Evolutionary conservation across 2,113 vertebrate species (phyloP).

Genomic region (Casuarius casuarius): DNA sequence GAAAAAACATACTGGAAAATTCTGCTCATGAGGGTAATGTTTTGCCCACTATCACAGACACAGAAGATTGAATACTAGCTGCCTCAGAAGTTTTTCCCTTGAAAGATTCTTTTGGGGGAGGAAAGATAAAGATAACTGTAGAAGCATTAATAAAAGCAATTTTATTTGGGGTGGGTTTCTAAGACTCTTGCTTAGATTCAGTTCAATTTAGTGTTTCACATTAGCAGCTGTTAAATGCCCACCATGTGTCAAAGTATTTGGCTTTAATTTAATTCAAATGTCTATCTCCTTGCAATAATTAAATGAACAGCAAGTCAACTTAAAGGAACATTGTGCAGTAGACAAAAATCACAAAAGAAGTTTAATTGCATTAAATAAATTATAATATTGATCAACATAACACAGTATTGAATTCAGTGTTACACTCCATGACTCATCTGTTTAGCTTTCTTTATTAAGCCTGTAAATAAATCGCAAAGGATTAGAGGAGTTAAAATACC

Average conservation of each 20-base stretch:
- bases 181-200: conserved; percentile 47
- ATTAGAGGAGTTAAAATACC: conserved; percentile 14
- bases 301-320: conserved; percentile 39
- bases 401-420: conserved; percentile 21
- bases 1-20: background rate
- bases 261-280: conserved; percentile 51
- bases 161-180: background rate
- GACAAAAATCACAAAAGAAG: conserved; percentile 41
- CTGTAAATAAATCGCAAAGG: background rate
- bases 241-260: conserved; percentile 29
- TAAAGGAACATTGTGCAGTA: conserved; percentile 17
- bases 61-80: background rate
- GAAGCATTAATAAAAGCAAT: background rate
- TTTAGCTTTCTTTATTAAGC: conserved; percentile 13
- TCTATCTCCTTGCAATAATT: conserved; percentile 35
- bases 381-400: conserved; percentile 52
- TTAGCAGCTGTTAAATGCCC: conserved; percentile 48
- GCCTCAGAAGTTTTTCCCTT: background rate
- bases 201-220: conserved; percentile 49
- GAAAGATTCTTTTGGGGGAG: background rate
- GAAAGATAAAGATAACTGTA: background rate
- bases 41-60: background rate
- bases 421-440: background rate
- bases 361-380: conserved; percentile 57
- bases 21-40: background rate